Evolutionary conservation across 2,797 vertebrate species (phyloP), one percentile per base, ranked within the genome.

Genomic region (Phyllotis vaccarum): DNA sequence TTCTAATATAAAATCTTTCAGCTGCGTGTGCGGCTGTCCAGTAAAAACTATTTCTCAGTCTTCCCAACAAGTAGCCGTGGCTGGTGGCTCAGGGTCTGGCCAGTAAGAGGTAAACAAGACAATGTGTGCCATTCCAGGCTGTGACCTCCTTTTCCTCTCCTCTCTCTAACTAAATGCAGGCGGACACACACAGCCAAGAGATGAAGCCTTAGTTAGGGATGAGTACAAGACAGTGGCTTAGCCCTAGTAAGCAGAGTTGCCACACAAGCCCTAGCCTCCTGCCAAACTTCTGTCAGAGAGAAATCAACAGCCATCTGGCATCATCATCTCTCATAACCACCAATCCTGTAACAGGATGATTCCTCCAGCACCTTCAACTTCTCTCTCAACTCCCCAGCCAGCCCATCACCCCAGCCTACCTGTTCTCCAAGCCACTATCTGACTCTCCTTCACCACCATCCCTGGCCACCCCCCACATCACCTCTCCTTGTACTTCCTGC

Each of bases 211-310:
- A 17, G 76, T 40, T 54, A 66, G 79, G 79, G 46, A 40, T 6
- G 10, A 46, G 78, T 40, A 24, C 13, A 19, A 93, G 80, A 72
- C 60, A 75, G 81, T 7, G 31, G 72, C 40, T 17, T 49, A n/a
- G 27, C 60, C 56, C 91, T 76, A 8, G 60, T 16, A 75, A 86
- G 46, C 52, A 27, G 43, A 72, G 72, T 54, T 70, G 56, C 58
- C 68, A n/a, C 3, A 29, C 66, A 64, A 83, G 82, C 19, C 83
- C 80, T 12, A 0, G 75, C 49, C 79, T 82, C 86, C 93, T 54
- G 31, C 62, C 58, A 43, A 89, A 49, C 75, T 93, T 72, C 92
- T 72, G 12, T 85, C 52, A 54, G 83, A 93, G 60, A 92, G 87
- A 88, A 78, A 81, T n/a, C 86, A 93, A 37, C 17, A 89, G 64